Conservation (phyloP, 2,797 vertebrate genomes). For the Notamacropus eugenii region DNA sequence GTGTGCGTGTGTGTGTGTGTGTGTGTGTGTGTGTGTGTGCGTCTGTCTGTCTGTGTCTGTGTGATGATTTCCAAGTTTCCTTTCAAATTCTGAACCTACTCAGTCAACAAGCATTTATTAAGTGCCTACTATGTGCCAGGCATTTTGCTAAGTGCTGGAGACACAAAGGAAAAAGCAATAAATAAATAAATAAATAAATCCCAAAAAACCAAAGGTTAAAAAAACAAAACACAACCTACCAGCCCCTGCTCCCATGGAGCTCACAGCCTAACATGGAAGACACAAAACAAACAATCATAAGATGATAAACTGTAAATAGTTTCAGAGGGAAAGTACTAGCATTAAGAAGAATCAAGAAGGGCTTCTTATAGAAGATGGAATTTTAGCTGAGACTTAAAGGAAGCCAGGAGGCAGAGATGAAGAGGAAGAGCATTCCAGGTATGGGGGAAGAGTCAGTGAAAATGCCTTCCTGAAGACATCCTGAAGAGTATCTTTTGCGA, state of each 20-base stretch:
- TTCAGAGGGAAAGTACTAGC: background rate
- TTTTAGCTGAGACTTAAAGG: background rate
- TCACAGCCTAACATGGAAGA: background rate
- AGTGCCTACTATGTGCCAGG: background rate
- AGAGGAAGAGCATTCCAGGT: background rate
- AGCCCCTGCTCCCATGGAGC: background rate
- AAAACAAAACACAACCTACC: background rate
- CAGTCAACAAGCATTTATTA: background rate
- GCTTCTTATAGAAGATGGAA: background rate
- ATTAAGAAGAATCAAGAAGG: background rate
- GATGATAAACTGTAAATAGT: background rate
- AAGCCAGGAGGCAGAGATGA: background rate
- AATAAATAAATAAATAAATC: too few relatives aligned
- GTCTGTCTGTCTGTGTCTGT: too few relatives aligned
- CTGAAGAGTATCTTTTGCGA: background rate
- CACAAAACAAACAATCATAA: background rate
- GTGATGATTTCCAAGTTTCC: background rate
- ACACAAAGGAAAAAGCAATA: background rate
- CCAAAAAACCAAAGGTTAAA: background rate
- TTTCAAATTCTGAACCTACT: background rate
- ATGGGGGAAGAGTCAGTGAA: background rate
- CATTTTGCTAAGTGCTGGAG: background rate
- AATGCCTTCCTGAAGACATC: background rate
- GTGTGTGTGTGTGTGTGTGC: too few relatives aligned
- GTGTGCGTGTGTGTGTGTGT: too few relatives aligned